Conservation (phyloP, 2,113 vertebrate genomes). For the Ictalurus punctatus region DNA sequence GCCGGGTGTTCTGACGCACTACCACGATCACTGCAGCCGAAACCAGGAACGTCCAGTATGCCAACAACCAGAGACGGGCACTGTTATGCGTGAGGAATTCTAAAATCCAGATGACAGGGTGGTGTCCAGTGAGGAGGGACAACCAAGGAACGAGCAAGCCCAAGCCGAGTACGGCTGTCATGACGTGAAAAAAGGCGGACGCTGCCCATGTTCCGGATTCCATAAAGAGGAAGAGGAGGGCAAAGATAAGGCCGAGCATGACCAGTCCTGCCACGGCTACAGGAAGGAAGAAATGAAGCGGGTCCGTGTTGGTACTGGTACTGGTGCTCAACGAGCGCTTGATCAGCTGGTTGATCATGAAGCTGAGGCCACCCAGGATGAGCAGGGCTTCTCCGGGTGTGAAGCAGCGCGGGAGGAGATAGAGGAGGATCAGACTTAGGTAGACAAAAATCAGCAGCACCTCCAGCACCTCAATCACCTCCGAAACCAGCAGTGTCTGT, state of each 20-base stretch:
- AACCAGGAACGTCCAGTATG: conserved; percentile 84
- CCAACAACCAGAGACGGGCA: conserved; percentile 80
- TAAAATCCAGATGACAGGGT: conserved; percentile 90
- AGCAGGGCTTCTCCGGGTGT: conserved; percentile 91
- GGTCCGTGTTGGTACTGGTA: conserved; percentile 80
- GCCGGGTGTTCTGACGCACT: conserved; percentile 86
- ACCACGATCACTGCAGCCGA: conserved; percentile 82
- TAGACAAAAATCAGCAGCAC: conserved; percentile 96
- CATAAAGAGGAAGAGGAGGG: conserved; percentile 92
- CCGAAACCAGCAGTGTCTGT: conserved; percentile 87
- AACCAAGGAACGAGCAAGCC: conserved; percentile 94
- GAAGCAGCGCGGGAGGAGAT: conserved; percentile 91
- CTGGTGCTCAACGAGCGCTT: conserved; percentile 85
- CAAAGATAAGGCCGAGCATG: conserved; percentile 87
- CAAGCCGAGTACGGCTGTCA: conserved; percentile 87
- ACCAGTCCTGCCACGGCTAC: conserved; percentile 84
- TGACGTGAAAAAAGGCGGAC: conserved; percentile 92
- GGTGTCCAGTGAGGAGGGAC: conserved; percentile 84
- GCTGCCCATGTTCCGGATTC: conserved; percentile 94
- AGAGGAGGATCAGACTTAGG: conserved; percentile 91
- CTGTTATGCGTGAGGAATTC: conserved; percentile 83
- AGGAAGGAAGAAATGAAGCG: conserved; percentile 87
- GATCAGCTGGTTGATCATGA: conserved; percentile 94
- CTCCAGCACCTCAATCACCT: conserved; percentile 96
- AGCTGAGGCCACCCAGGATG: conserved; percentile 85